Conservation (phyloP, 2,888 invertebrate species). For the Crematogaster levior region DNA sequence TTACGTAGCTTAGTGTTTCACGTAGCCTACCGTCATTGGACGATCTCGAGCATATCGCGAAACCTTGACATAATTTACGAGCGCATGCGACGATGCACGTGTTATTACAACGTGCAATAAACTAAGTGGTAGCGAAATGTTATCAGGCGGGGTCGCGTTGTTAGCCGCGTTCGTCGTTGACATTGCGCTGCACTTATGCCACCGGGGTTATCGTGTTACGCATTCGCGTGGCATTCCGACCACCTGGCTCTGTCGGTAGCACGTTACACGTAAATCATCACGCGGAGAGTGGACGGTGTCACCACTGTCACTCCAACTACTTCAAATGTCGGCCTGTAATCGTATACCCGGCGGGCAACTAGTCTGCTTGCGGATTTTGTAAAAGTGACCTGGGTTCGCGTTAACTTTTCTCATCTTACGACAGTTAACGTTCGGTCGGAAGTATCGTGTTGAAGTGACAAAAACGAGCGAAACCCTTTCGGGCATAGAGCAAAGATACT, state of each 20-base stretch:
- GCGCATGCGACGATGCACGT: slow-evolving; percentile 23
- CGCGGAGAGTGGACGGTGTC: slow-evolving; percentile 15
- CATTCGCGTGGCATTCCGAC: slow-evolving; percentile 42
- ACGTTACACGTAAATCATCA: slow-evolving; percentile 54
- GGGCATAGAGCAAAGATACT: neutral
- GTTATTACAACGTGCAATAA: slow-evolving; percentile 58
- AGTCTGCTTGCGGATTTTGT: slow-evolving; percentile 23
- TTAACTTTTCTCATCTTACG: neutral
- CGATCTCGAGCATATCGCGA: neutral
- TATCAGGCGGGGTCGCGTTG: slow-evolving; percentile 58
- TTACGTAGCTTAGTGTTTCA: neutral
- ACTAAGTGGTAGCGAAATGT: slow-evolving; percentile 57
- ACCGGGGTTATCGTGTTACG: slow-evolving; percentile 61
- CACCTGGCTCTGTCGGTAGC: slow-evolving; percentile 51
- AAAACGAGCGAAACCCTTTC: neutral
- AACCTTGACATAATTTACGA: slow-evolving; percentile 10
- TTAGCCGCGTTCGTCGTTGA: slow-evolving; percentile 54
- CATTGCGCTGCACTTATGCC: slow-evolving; percentile 60
- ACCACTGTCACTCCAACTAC: slow-evolving; percentile 33
- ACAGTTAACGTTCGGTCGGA: slow-evolving; percentile 1
- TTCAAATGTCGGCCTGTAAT: slow-evolving; percentile 36
- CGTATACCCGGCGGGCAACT: slow-evolving; percentile 37
- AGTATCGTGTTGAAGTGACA: neutral
- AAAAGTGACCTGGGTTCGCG: neutral
- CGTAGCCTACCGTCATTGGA: neutral